Evolutionary conservation across 2,113 vertebrate species (phyloP), one percentile per base, ranked within the genome.

Genomic region (Synodontis membranacea): DNA sequence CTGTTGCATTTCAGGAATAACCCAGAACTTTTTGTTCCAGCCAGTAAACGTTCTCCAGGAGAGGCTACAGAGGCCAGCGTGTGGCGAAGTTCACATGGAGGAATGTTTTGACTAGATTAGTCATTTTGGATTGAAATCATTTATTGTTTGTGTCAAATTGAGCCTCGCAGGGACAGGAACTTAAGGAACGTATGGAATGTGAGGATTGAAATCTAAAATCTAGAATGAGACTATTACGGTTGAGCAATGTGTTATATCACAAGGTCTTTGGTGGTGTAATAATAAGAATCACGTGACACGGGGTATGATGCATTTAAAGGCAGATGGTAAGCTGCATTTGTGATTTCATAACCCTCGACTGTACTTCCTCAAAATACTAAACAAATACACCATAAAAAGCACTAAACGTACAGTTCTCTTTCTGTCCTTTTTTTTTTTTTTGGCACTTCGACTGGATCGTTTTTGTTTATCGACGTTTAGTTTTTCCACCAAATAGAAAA

Each of bases 1-100:
- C 89, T 83, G 50, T 82, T 88, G 84, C 89, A 87, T 91, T 93
- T 92, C 91, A 91, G 89, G 89, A 92, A 92, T 92, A 88, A 90
- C 64, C 62, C 66, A 91, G 93, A 92, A 94, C 94, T 89, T 91
- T 91, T 66, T 94, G 94, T 95, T 82, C 94, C 84, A 52, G 80
- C 83, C 50, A 85, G 80, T 52, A 79, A 85, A 66, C 42, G 56
- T 56, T 23, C 23, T n/a, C 9, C 52, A 48, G 48, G 3, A 42
- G 15, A 74, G 34, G 52, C 80, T 68, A 58, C 23, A 21, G 58
- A 58, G 42, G n/a, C 14, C 44, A 62, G 66, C 52, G 17, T 39
- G 34, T 64, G 25, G 42, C 68, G 28, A 76, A 34, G 72, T 56
- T 39, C 17, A 70, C 5, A 2, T 60, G 23, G 7, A 54, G 62